phyloP scores from a whole-genome alignment of 2,797 vertebrate species.

The Parauchenoglanis ngamensis region DNA sequence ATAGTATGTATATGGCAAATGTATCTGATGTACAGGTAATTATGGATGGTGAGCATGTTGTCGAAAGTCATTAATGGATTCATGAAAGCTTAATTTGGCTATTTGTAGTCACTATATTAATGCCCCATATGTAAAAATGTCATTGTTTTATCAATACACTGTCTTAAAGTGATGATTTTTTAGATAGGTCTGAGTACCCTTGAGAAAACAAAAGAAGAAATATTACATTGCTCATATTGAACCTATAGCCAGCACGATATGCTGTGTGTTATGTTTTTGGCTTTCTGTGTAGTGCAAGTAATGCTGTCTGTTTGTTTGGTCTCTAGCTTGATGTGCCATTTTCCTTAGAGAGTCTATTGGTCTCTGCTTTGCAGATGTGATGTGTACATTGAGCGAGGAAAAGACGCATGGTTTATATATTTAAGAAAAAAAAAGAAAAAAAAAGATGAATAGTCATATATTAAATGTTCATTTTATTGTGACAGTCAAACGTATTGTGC shows the following conservation, averaged over 20 bases:
- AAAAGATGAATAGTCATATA: conserved; percentile 72
- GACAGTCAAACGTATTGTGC: conserved; percentile 70
- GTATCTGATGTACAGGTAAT: conserved; percentile 75
- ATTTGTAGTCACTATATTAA: conserved; percentile 78
- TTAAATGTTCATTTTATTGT: conserved; percentile 77
- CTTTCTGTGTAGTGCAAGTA: conserved; percentile 79
- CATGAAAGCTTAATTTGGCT: conserved; percentile 74
- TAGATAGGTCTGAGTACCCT: conserved; percentile 79
- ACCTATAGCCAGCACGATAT: conserved; percentile 78
- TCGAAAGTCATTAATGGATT: conserved; percentile 75
- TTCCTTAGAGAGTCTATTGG: conserved; percentile 74
- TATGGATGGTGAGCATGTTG: conserved; percentile 80
- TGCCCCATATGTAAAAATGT: conserved; percentile 80
- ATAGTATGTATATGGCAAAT: conserved; percentile 79
- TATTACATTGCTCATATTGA: conserved; percentile 54
- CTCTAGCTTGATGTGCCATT: conserved; percentile 77
- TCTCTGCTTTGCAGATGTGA: conserved; percentile 76
- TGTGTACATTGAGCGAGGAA: conserved; percentile 77
- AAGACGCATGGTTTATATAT: conserved; percentile 78
- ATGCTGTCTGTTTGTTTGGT: conserved; percentile 76
- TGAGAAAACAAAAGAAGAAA: conserved; percentile 71
- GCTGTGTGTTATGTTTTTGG: conserved; percentile 81
- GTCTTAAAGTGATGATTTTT: conserved; percentile 77
- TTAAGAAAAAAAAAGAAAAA: conserved; percentile 14
- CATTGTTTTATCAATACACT: conserved; percentile 79